Conservation (phyloP, 2,888 invertebrate species). For the Fabriciana adippe region DNA sequence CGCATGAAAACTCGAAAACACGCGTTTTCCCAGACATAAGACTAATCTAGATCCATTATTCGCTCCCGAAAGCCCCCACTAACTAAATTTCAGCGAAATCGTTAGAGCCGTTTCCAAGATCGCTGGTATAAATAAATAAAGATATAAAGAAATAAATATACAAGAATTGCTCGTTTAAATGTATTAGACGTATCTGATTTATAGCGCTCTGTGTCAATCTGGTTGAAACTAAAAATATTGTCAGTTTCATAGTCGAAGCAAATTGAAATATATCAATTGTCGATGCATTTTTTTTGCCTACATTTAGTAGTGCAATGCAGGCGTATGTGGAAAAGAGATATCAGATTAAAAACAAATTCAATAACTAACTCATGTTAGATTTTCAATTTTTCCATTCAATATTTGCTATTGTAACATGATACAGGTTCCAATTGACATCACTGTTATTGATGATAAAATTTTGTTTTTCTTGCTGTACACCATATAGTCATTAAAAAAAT, state of each 20-base stretch:
- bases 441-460: neutral
- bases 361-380: conserved; percentile 30
- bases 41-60: too few species aligned
- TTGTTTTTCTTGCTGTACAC: neutral
- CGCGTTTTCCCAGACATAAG: too few species aligned
- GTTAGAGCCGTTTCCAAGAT: too few species aligned
- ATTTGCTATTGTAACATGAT: conserved; percentile 26
- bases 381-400: conserved; percentile 28
- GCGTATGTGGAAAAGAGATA: conserved; percentile 31
- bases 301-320: conserved; percentile 17
- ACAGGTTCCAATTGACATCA: conserved; percentile 10
- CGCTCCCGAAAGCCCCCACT: too few species aligned
- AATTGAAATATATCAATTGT: conserved; percentile 35
- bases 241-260: conserved; percentile 24
- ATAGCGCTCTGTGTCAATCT: conserved; percentile 25
- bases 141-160: too few species aligned
- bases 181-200: conserved; percentile 7
- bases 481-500: too few species aligned
- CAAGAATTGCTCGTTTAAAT: too few species aligned
- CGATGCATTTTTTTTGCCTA: conserved; percentile 23
- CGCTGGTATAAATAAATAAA: too few species aligned
- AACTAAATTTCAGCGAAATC: too few species aligned
- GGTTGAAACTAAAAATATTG: conserved; percentile 20
- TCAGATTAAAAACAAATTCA: conserved; percentile 36
- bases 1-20: too few species aligned